Percentiles rank a stretch among this genome's conserved stretches.
These are phyloP conservation scores for Bungarus multicinctus DNA, from an alignment of 2,113 vertebrate genomes.

Conservation along the genomic window DNA sequence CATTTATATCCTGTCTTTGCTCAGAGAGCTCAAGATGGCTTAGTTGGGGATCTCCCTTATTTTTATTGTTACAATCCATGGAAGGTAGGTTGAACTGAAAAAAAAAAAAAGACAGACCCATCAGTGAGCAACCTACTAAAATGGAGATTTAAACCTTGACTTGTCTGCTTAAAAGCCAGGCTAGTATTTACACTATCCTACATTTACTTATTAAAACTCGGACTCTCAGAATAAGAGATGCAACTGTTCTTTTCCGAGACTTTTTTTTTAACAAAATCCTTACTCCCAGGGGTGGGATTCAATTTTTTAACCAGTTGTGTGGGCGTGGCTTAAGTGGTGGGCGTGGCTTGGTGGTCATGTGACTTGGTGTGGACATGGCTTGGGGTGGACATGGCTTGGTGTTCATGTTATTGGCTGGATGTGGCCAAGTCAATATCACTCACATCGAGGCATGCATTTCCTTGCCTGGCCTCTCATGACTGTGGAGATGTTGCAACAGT, in stretches of 20 bases:
- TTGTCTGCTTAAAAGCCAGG: not conserved
- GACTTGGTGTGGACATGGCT: no score
- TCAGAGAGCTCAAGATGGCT: not conserved
- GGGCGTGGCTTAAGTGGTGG: no score
- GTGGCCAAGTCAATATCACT: no score
- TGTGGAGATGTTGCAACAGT: no score
- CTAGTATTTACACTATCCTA: not conserved
- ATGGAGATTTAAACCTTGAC: not conserved
- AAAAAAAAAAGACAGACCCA: not conserved
- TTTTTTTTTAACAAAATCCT: not conserved
- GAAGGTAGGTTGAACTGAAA: not conserved
- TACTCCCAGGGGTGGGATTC: no score
- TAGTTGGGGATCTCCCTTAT: not conserved
- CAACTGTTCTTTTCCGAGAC: not conserved
- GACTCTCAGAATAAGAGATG: not conserved
- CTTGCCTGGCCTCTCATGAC: no score
- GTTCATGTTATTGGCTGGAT: no score
- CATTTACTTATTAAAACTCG: not conserved
- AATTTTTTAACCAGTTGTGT: no score
- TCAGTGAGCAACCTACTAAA: not conserved
- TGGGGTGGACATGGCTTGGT: no score
- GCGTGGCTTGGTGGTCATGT: no score
- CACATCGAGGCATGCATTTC: no score
- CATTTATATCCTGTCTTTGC: not conserved
- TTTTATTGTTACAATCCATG: not conserved